These are phyloP conservation scores for Acromyrmex echinatior DNA, from an alignment of 1,140 invertebrate genomes.

Conservation along the genomic window DNA sequence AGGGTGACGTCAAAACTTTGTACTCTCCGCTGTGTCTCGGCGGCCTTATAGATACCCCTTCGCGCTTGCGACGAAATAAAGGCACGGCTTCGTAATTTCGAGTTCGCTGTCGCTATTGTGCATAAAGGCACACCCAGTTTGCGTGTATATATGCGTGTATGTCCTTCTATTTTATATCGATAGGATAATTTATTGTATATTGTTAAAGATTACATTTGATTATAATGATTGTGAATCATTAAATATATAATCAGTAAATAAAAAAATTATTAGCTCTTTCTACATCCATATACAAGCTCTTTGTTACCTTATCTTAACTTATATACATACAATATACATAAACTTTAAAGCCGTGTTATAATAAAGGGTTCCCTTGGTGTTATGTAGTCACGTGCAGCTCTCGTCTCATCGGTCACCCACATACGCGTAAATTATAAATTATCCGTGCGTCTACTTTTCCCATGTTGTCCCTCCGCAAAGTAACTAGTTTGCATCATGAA, in stretches of 20 bases:
- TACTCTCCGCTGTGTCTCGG: constrained; percentile 78
- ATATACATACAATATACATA: constrained; percentile 40
- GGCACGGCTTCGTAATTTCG: constrained; percentile 77
- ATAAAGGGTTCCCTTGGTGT: constrained; percentile 59
- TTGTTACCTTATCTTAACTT: background rate
- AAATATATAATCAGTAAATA: too few species aligned
- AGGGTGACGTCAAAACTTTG: constrained; percentile 85
- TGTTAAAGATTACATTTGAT: background rate
- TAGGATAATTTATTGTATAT: constrained; percentile 26
- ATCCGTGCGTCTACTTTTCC: constrained; percentile 67
- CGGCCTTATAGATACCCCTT: constrained; percentile 66
- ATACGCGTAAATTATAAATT: constrained; percentile 82
- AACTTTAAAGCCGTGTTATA: constrained; percentile 64
- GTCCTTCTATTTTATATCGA: constrained; percentile 9
- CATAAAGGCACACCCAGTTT: background rate
- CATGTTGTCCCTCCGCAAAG: constrained; percentile 77
- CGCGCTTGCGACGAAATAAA: constrained; percentile 76
- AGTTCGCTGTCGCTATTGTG: constrained; percentile 43
- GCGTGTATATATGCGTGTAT: background rate
- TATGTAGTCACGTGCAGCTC: constrained; percentile 63
- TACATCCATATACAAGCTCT: background rate
- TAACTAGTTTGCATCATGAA: constrained; percentile 80
- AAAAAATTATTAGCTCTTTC: background rate
- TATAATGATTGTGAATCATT: too few species aligned
- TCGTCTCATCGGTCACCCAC: constrained; percentile 76